A percentile compares a stretch with the other conserved stretches of the same genome.
phyloP scores from a whole-genome alignment of 2,113 vertebrate species.

The Prolemur simus region DNA sequence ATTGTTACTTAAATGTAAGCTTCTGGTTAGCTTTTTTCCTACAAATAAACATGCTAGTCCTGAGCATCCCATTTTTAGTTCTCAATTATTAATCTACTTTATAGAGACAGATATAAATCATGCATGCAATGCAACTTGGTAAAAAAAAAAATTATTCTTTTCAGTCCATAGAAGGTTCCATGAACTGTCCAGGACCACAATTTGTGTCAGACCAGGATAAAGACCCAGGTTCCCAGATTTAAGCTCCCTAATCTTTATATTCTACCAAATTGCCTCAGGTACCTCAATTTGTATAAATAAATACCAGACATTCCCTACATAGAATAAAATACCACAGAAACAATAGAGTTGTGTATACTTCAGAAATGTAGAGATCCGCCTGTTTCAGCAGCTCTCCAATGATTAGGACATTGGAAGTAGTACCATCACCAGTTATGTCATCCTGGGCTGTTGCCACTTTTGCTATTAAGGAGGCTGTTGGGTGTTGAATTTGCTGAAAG shows the following conservation, averaged over 20 bases:
- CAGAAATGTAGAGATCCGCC: slow-evolving; percentile 96
- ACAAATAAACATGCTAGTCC: background rate
- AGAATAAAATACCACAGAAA: background rate
- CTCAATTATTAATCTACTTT: background rate
- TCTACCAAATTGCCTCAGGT: background rate
- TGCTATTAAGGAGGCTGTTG: slow-evolving; percentile 97
- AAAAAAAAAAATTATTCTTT: background rate
- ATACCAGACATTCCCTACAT: background rate
- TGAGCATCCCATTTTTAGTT: background rate
- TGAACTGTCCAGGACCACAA: background rate
- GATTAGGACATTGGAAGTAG: slow-evolving; percentile 98
- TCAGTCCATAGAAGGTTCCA: background rate
- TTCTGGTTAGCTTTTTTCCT: background rate
- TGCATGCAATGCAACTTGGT: background rate
- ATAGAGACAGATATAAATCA: background rate
- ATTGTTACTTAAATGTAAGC: background rate
- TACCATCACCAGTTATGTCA: slow-evolving; percentile 98
- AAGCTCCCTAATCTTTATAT: background rate
- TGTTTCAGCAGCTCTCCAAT: slow-evolving; percentile 98
- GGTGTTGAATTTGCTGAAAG: slow-evolving; percentile 98
- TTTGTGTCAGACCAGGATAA: background rate
- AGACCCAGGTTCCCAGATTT: background rate
- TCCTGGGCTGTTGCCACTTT: slow-evolving; percentile 99
- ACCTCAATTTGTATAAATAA: background rate
- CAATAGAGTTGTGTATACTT: slow-evolving; percentile 83